Evolutionary conservation across 2,888 invertebrate genomes (phyloP), one percentile per base, ranked within the genome.

Genomic region (Tenthredo amoena): DNA sequence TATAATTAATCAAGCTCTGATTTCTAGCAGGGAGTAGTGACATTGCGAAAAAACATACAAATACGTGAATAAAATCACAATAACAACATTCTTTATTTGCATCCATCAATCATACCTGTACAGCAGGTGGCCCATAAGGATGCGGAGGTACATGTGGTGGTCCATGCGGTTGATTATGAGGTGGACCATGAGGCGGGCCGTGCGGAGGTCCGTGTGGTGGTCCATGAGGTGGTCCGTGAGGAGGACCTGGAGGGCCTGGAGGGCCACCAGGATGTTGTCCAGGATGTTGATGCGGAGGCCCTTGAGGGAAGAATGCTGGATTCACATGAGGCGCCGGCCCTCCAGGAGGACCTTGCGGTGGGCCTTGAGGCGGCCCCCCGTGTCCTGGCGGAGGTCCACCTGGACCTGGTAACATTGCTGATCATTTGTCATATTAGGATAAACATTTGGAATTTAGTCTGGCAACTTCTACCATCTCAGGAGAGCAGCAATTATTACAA

Each of bases 241-340:
- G 96, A 31, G 95, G 94, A 3, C 95, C 94, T 15, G 94, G 94
- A 89, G 94, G 93, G 31, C 95, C 94, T 79, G 95, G 95, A 31
- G 95, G 94, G 88, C 95, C 92, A 4, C 92, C 94, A n/a, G 94
- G 94, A 90, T 95, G 95, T 86, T 95, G 95, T 89, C 95, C 95
- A 0, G 94, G 94, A 88, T 95, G 95, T 76, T 95, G 96, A 86
- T 93, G 93, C 47, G 94, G 95, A 12, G 95, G 95, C 50, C 95
- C 96, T 94, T 97, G 98, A 91, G 97, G 97, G 94, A 99, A 99
- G 96, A 99, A 99, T 86, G 99, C 99, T 65, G 99, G 99, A 95
- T 99, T 99, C 88, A 99, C 98, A 94, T 99, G 99, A 77, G 99
- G 98, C 40, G 98, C 98, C 7, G 98, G 98, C 68, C 96, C 96